phyloP scores from a whole-genome alignment of 2,888 invertebrate genomes.

The Phortica magna region DNA sequence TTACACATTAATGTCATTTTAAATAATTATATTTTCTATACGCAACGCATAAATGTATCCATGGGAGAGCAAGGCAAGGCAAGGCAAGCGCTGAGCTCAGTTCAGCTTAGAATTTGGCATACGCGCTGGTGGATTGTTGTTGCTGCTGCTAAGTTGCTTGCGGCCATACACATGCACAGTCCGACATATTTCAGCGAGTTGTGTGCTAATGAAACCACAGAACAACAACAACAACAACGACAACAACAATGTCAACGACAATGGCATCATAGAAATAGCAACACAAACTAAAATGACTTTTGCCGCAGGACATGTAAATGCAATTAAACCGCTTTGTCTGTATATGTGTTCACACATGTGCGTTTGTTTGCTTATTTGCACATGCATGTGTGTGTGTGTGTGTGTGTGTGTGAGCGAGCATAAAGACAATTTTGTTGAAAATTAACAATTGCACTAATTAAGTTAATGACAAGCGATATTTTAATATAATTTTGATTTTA shows the following conservation, averaged over 20 bases:
- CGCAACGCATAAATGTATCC: slow-evolving; percentile 26
- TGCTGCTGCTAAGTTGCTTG: slow-evolving; percentile 23
- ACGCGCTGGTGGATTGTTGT: slow-evolving; percentile 26
- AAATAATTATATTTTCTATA: slow-evolving; percentile 21
- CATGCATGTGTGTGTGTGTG: not conserved
- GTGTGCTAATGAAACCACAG: slow-evolving; percentile 11
- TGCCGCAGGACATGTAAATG: slow-evolving; percentile 70
- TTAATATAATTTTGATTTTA: slow-evolving; percentile 32
- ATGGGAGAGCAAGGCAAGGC: too few relatives aligned
- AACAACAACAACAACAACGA: slow-evolving; percentile 45
- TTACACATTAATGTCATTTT: slow-evolving; percentile 24
- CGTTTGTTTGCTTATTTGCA: slow-evolving; percentile 9
- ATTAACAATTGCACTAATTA: slow-evolving; percentile 55
- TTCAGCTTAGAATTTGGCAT: slow-evolving; percentile 53
- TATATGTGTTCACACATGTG: slow-evolving; percentile 36
- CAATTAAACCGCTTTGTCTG: slow-evolving; percentile 66
- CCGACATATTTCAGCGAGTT: slow-evolving; percentile 7
- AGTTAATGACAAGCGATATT: slow-evolving; percentile 53
- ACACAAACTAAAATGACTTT: slow-evolving; percentile 48
- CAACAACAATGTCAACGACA: slow-evolving; percentile 54
- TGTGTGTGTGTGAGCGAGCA: slow-evolving; percentile 46
- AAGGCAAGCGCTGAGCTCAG: slow-evolving; percentile 5
- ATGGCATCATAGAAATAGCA: slow-evolving; percentile 32
- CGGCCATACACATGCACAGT: slow-evolving; percentile 40
- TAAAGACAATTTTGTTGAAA: slow-evolving; percentile 34